A percentile compares a stretch with the other conserved stretches of the same genome.
Evolutionary conservation across 2,888 invertebrate species (phyloP).

Genomic region (Napeogenes inachia): DNA sequence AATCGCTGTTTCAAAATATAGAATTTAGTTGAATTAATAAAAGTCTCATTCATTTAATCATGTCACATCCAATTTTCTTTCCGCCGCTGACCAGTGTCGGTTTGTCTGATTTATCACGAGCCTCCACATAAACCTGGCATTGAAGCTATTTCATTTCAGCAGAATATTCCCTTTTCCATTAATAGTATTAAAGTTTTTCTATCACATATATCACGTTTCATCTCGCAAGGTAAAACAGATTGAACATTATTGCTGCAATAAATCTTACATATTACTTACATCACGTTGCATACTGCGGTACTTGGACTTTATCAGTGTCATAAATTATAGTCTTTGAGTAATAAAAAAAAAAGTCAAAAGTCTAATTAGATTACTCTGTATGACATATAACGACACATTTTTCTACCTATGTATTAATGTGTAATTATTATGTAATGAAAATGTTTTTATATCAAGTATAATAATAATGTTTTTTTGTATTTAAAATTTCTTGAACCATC

Average conservation of each 20-base stretch:
- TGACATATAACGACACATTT: too few species aligned
- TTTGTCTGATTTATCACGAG: slow-evolving; percentile 55
- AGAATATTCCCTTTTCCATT: slow-evolving; percentile 41
- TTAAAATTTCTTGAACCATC: too few species aligned
- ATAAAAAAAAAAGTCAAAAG: too few species aligned
- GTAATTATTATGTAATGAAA: too few species aligned
- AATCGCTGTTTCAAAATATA: too few species aligned
- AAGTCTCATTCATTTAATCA: neutral
- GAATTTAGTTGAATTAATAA: too few species aligned
- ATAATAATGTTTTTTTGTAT: too few species aligned
- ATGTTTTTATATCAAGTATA: too few species aligned
- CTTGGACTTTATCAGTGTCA: neutral
- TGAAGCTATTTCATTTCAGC: slow-evolving; percentile 46
- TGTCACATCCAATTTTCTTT: slow-evolving; percentile 26
- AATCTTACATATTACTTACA: neutral
- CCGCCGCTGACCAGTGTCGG: slow-evolving; percentile 39
- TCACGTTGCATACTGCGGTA: too few species aligned
- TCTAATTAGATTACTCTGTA: too few species aligned
- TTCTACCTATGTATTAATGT: too few species aligned
- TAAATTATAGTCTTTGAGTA: neutral
- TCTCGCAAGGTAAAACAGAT: slow-evolving; percentile 4
- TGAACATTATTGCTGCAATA: slow-evolving; percentile 1
- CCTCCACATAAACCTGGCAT: slow-evolving; percentile 48
- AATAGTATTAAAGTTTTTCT: slow-evolving; percentile 41
- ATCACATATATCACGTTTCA: slow-evolving; percentile 23